Percentiles rank a stretch among this genome's conserved stretches.
Evolutionary conservation across 2,113 vertebrate species (phyloP).

Genomic region (Solea solea): DNA sequence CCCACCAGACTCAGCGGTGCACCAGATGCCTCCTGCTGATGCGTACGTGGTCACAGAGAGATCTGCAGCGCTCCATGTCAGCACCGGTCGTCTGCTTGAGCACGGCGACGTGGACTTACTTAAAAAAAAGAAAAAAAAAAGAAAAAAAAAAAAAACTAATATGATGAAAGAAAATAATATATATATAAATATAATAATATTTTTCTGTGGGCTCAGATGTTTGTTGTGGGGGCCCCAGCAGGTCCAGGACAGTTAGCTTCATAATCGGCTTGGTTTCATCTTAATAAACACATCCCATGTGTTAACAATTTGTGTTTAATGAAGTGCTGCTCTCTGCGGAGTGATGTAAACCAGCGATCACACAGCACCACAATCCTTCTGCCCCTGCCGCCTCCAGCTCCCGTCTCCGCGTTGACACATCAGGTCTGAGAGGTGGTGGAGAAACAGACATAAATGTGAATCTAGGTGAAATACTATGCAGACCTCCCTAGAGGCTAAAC

Average conservation of each 20-base stretch:
- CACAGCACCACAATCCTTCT: constrained; percentile 19
- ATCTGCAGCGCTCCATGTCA: constrained; percentile 1
- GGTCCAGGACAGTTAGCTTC: constrained; percentile 41
- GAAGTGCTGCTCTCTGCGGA: constrained; percentile 76
- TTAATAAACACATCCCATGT: constrained; percentile 74
- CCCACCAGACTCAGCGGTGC: constrained; percentile 22
- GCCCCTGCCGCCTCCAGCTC: background rate
- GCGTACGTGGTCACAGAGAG: constrained; percentile 4
- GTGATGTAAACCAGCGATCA: constrained; percentile 61
- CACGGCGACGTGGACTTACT: background rate
- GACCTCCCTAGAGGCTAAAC: constrained; percentile 45
- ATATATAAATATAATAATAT: too few relatives aligned
- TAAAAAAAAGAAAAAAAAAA: background rate
- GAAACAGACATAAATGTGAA: constrained; percentile 31
- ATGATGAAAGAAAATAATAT: background rate
- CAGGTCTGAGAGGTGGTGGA: constrained; percentile 21
- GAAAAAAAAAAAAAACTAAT: background rate
- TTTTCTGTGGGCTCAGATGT: constrained; percentile 34
- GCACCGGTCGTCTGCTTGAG: constrained; percentile 12
- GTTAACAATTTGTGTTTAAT: constrained; percentile 79
- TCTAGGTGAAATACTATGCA: constrained; percentile 40
- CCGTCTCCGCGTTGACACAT: constrained; percentile 25
- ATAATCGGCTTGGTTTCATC: constrained; percentile 65
- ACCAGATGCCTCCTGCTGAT: constrained; percentile 23
- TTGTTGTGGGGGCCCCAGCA: constrained; percentile 41